Base-by-base conservation (phyloP, 2,888 invertebrate species). In the Eristalis tenax region DNA sequence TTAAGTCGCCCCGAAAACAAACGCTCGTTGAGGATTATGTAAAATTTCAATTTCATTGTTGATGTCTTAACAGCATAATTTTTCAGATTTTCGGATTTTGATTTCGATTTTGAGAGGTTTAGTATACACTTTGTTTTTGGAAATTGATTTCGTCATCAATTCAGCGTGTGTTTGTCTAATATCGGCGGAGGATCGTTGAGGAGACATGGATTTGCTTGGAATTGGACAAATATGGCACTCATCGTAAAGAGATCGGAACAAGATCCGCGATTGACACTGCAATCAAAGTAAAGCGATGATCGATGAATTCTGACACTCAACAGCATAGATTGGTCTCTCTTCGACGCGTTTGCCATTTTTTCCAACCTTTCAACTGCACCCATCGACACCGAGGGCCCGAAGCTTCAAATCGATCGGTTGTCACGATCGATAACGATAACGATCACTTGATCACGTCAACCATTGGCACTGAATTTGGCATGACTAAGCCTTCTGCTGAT, bases 381-480 rank as follows among this genome's bases (percentile, higher is more conserved):
- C 43, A 43, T n/a, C 50, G 50, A 18, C 3, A 18, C 50, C 1
- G 8, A 18, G 18, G 22, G 50, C 50, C 50, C 50, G 18, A 6
- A 50, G 50, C 18, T 0, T 18, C 50, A 50, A 50, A 50, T 50
- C 50, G 50, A 50, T 50, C 50, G 50, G 18, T 50, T 57, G 22
- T 57, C 59, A 35, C n/a, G 38, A 57, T 57, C 22, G 28, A 68
- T 56, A 32, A 26, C 13, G 13, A n/a, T n/a, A n/a, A 13, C 28
- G 26, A 32, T 35, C 69, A 56, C 32, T 69, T 69, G 70, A 23
- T 38, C 70, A 59, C 57, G 28, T 57, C 32, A 22, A 32, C 69
- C 32, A n/a, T 1, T 32, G 68, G 56, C 68, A 68, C 28, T 23
- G 13, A 38, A 57, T 15, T 59, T 59, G 59, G 38, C 38, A 59